A percentile compares a stretch with the other conserved stretches of the same genome.
These are phyloP conservation scores for Microctenopoma lineatum DNA, from an alignment of 2,797 vertebrate genomes.

Conservation along the genomic window DNA sequence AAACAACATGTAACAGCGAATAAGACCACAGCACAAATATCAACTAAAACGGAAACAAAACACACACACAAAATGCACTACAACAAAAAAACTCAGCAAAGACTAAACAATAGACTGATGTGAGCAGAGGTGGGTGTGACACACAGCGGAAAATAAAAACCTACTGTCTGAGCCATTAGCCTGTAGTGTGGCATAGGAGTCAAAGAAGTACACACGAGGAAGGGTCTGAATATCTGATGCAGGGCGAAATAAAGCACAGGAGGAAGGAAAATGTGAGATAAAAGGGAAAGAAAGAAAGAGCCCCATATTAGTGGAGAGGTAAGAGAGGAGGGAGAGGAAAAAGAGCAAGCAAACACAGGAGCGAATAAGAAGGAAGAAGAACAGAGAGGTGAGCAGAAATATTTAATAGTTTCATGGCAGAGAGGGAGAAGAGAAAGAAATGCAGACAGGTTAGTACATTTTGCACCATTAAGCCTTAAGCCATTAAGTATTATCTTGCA, in stretches of 20 bases:
- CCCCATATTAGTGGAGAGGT: constrained; percentile 29
- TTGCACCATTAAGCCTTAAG: neutral
- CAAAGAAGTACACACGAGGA: constrained; percentile 92
- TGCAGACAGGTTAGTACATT: constrained; percentile 50
- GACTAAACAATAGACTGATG: constrained; percentile 31
- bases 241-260: constrained; percentile 42
- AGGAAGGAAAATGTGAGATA: constrained; percentile 2
- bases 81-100: constrained; percentile 35
- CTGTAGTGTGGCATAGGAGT: constrained; percentile 87
- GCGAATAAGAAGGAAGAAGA: constrained; percentile 51
- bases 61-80: constrained; percentile 13
- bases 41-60: constrained; percentile 10
- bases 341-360: constrained; percentile 37
- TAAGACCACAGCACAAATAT: constrained; percentile 36
- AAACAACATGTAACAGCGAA: neutral
- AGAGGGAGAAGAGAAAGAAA: constrained; percentile 51
- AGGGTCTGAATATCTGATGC: constrained; percentile 90
- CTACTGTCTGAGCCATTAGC: constrained; percentile 90
- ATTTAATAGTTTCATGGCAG: constrained; percentile 20
- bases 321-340: constrained; percentile 30
- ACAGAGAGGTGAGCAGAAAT: constrained; percentile 29
- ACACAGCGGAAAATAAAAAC: constrained; percentile 71
- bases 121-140: constrained; percentile 38
- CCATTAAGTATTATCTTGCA: neutral
- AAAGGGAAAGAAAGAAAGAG: constrained; percentile 28